Evolutionary conservation across 1,140 invertebrate species (phyloP).

Genomic region (Muscidifurax raptorellus): DNA sequence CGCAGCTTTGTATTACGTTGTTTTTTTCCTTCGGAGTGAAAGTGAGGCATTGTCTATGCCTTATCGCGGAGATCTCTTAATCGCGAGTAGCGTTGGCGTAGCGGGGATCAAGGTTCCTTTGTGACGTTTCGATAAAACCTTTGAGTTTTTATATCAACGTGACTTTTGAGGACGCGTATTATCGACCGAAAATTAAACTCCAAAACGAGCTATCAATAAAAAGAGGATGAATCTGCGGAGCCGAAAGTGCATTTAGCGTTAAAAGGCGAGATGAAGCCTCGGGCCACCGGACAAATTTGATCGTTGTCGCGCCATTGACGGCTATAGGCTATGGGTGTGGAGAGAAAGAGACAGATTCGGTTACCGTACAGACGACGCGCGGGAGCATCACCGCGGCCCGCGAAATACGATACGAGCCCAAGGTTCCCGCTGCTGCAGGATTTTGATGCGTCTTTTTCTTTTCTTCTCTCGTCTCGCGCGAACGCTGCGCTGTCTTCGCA

Average conservation of each 20-base stretch:
- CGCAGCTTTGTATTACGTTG: not conserved
- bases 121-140: too few species aligned
- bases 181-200: too few species aligned
- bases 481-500: not conserved
- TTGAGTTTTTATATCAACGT: not conserved
- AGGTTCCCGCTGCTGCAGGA: not conserved
- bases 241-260: too few species aligned
- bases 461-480: not conserved
- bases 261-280: too few species aligned
- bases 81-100: too few species aligned
- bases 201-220: not conserved
- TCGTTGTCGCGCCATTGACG: not conserved
- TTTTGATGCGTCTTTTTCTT: conserved; percentile 12
- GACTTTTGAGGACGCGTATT: not conserved
- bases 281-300: conserved; percentile 8
- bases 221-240: too few species aligned
- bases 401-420: conserved; percentile 28
- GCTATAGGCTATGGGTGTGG: not conserved
- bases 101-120: too few species aligned
- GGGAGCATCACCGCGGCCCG: conserved; percentile 11
- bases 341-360: not conserved
- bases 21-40: not conserved
- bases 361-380: conserved; percentile 12
- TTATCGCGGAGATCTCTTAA: too few species aligned
- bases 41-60: too few species aligned